Conservation (phyloP, 2,888 invertebrate genomes). For the Dryobotodes eremita region DNA sequence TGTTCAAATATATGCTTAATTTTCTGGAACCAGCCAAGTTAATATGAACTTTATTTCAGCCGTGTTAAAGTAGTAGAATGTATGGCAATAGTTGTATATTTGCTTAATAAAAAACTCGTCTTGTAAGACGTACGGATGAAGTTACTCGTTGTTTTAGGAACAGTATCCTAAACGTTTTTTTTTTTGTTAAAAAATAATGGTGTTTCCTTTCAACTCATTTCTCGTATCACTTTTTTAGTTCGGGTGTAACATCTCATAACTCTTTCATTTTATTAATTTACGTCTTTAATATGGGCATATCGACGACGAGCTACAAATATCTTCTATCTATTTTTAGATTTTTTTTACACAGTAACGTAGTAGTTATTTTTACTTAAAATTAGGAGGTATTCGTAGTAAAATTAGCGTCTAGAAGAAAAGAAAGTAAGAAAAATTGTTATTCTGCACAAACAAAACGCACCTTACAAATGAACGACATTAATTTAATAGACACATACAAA, state of each 20-base stretch:
- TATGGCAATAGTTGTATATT: not conserved
- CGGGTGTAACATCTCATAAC: not conserved
- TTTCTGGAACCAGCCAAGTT: constrained; percentile 51
- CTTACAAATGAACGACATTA: too few relatives aligned
- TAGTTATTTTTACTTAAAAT: too few relatives aligned
- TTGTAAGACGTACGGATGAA: constrained; percentile 41
- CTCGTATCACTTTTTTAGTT: constrained; percentile 18
- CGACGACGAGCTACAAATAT: too few relatives aligned
- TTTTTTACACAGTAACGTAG: too few relatives aligned
- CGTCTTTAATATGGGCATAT: not conserved
- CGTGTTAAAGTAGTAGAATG: constrained; percentile 16
- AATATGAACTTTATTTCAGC: constrained; percentile 60
- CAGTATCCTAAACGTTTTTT: constrained; percentile 27
- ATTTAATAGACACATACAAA: too few relatives aligned
- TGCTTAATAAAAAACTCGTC: constrained; percentile 19
- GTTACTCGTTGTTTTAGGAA: constrained; percentile 55
- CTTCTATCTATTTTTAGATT: too few relatives aligned
- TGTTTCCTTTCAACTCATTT: constrained; percentile 52
- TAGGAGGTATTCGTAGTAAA: too few relatives aligned
- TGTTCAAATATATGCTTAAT: constrained; percentile 79
- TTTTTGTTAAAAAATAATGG: constrained; percentile 25
- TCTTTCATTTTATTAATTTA: not conserved
- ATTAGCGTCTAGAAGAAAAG: too few relatives aligned
- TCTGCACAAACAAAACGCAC: too few relatives aligned
- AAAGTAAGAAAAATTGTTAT: too few relatives aligned